A percentile compares a stretch with the other conserved stretches of the same genome.
phyloP scores from a whole-genome alignment of 2,113 vertebrate species.

The Carassius auratus region DNA sequence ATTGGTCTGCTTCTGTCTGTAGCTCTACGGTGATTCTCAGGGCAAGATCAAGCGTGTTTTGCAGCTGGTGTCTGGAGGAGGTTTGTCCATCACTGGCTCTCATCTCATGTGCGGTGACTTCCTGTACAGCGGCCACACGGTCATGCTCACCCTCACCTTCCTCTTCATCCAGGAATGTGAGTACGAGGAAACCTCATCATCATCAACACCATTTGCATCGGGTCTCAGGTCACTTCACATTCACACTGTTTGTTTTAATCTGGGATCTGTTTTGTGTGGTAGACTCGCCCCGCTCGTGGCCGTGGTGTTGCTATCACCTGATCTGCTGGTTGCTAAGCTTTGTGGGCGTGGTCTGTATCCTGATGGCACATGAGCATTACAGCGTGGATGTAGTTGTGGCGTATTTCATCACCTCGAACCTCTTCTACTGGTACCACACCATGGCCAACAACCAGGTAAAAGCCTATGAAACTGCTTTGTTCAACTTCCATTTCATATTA shows the following conservation, averaged over 20 bases:
- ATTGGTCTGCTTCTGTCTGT: neutral
- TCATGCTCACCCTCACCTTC: constrained; percentile 83
- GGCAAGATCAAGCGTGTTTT: constrained; percentile 54
- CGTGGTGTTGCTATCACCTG: constrained; percentile 84
- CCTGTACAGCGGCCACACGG: constrained; percentile 87
- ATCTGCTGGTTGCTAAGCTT: constrained; percentile 89
- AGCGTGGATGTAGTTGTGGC: constrained; percentile 91
- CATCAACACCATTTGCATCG: neutral
- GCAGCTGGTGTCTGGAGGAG: constrained; percentile 54
- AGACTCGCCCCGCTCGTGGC: constrained; percentile 90
- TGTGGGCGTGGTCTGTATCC: constrained; percentile 87
- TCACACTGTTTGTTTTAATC: neutral
- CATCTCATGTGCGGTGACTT: constrained; percentile 88
- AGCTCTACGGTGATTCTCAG: constrained; percentile 51
- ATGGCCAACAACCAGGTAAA: constrained; percentile 92
- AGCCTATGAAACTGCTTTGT: neutral
- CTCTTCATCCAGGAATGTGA: constrained; percentile 90
- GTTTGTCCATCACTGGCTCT: constrained; percentile 84
- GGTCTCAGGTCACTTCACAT: neutral
- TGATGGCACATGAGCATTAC: constrained; percentile 93
- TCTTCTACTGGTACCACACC: constrained; percentile 96
- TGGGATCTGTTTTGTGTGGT: neutral
- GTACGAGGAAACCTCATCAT: constrained; percentile 55
- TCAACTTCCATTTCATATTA: neutral
- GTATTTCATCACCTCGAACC: constrained; percentile 87